Evolutionary conservation across 2,888 invertebrate species (phyloP), one percentile per base, ranked within the genome.

Genomic region (Ectemnius lituratus): DNA sequence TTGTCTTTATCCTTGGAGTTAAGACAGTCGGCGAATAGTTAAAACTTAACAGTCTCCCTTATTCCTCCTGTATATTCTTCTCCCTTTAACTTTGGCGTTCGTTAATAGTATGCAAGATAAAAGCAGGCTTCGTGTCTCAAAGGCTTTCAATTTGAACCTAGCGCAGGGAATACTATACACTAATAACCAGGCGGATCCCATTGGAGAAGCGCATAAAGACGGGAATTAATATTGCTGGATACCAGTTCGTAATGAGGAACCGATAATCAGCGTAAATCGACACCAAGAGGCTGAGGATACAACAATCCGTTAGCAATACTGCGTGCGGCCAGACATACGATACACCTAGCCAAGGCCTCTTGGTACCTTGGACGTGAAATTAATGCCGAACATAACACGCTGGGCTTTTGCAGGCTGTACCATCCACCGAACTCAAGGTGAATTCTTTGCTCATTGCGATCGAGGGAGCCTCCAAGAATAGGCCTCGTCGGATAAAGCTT

Each of bases 1-100:
- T 74, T 78, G 74, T 61, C 46, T 65, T 70, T 70, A 78, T 70
- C 67, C 74, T 74, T 78, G 74, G 59, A 69, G 56, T 67, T 73
- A 73, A 46, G 67, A 60, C 37, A 61, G 78, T 69, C 62, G 49
- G 23, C 11, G 62, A 20, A 47, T 58, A 18, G 37, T 13, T 20
- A 52, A 20, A 23, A n/a, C 37, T 45, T 8, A 28, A 20, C 49
- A 45, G 62, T 57, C 65, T 62, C 59, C 64, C 61, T 73, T 64
- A 23, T 73, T 65, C 23, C 23, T 11, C 20, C n/a, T n/a, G 6
- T n/a, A 23, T 8, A 20, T 2, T 67, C n/a, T 47, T 61, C 61
- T 18, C 69, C 13, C 61, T 76, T 76, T 47, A 49, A 2, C 61
- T 6, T 37, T n/a, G 18, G 23, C 28, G 60, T 67, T 49, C 76